Conservation (phyloP, 2,888 invertebrate species). For the Mythimna vitellina region DNA sequence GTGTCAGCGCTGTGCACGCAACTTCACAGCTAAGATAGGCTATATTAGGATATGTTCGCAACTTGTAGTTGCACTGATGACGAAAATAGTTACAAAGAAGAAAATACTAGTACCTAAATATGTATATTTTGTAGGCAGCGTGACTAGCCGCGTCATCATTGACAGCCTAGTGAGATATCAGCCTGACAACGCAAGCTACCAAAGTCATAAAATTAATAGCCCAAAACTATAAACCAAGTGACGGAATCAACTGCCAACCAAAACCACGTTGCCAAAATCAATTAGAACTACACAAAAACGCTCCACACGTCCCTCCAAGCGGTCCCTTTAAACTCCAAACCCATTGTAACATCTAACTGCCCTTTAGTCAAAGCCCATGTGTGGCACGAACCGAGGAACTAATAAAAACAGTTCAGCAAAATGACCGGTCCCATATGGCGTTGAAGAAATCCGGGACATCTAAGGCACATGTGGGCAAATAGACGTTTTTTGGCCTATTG, state of each 20-base stretch:
- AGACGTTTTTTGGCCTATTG: conserved; percentile 60
- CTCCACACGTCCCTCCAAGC: conserved; percentile 25
- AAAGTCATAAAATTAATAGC: conserved; percentile 5
- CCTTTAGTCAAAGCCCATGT: conserved; percentile 64
- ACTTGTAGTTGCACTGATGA: too few relatives aligned
- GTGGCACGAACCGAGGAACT: conserved; percentile 69
- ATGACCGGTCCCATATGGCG: conserved; percentile 72
- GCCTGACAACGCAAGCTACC: not conserved
- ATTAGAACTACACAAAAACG: conserved; percentile 46
- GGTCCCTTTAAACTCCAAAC: conserved; percentile 53
- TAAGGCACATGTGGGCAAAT: conserved; percentile 77
- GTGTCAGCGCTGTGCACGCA: too few relatives aligned
- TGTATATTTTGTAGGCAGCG: too few relatives aligned
- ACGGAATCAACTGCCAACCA: conserved; percentile 20
- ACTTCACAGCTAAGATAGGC: too few relatives aligned
- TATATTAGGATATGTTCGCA: too few relatives aligned
- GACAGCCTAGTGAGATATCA: too few relatives aligned
- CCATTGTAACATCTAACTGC: conserved; percentile 50
- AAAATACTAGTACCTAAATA: too few relatives aligned
- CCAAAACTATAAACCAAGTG: conserved; percentile 1
- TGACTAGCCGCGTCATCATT: too few relatives aligned
- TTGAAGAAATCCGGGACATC: conserved; percentile 50
- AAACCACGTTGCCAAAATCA: conserved; percentile 39
- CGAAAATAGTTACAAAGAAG: too few relatives aligned
- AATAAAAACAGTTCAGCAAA: conserved; percentile 66